These are phyloP conservation scores for Propithecus perrieri DNA, from an alignment of 2,797 vertebrate genomes.

Conservation along the genomic window DNA sequence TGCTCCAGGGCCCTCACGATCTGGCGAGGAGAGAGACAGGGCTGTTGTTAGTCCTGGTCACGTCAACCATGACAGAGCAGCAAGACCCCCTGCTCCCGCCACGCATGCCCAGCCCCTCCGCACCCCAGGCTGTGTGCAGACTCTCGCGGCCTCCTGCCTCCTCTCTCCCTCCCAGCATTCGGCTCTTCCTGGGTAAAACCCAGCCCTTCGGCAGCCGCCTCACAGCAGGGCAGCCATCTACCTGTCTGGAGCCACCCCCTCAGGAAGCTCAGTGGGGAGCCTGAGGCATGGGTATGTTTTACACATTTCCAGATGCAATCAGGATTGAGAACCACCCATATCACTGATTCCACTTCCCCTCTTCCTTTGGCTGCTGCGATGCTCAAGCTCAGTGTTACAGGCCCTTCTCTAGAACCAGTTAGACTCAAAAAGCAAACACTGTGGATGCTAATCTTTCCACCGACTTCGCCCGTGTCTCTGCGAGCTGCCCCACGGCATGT, in stretches of 20 bases:
- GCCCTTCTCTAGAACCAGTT: not conserved
- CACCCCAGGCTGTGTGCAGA: not conserved
- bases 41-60: not conserved
- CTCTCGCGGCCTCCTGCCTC: not conserved
- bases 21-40: slow-evolving; percentile 62
- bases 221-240: not conserved
- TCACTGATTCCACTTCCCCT: not conserved
- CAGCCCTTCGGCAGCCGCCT: not conserved
- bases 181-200: not conserved
- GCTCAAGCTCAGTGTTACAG: not conserved
- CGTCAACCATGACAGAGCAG: not conserved
- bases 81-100: not conserved
- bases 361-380: not conserved
- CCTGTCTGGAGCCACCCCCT: not conserved
- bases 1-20: slow-evolving; percentile 89
- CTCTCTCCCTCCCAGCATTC: not conserved
- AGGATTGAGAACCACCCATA: not conserved
- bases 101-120: not conserved
- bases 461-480: not conserved
- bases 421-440: not conserved
- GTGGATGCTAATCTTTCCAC: not conserved
- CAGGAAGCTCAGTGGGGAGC: not conserved
- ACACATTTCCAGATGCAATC: not conserved
- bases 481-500: not conserved
- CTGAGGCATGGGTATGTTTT: not conserved